phyloP scores from a whole-genome alignment of 2,797 vertebrate genomes.

The Calcarius lapponicus region DNA sequence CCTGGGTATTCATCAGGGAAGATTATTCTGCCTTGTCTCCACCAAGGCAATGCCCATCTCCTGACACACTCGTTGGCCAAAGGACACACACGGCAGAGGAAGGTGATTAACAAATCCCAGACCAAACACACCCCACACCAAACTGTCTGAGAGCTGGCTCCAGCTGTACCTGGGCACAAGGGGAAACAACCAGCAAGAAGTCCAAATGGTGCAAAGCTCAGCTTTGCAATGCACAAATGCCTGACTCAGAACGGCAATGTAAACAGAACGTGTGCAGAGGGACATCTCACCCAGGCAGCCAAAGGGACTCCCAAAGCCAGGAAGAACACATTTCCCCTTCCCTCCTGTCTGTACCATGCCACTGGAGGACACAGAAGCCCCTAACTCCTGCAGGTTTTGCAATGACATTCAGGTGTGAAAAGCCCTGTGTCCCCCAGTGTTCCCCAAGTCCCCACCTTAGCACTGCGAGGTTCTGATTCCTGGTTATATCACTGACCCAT shows the following conservation, averaged over 20 bases:
- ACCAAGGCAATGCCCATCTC: neutral
- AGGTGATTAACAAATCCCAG: neutral
- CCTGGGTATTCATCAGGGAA: neutral
- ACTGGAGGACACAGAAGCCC: neutral
- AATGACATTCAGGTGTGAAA: neutral
- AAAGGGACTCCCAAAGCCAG: neutral
- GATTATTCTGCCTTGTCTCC: neutral
- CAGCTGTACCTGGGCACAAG: rapidly evolving
- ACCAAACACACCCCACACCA: neutral
- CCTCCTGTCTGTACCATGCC: neutral
- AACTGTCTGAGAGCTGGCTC: neutral
- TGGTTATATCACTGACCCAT: neutral
- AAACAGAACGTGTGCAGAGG: neutral
- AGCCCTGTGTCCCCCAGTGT: neutral
- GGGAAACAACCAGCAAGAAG: neutral
- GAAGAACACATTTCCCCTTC: neutral
- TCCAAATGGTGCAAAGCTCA: neutral
- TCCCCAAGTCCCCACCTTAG: neutral
- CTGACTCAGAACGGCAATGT: rapidly evolving
- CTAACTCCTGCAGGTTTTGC: neutral
- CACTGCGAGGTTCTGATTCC: neutral
- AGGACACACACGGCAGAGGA: neutral
- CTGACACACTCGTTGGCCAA: neutral
- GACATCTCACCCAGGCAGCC: neutral
- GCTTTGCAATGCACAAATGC: neutral